Conservation (phyloP, 2,888 invertebrate genomes). For the Chirona hameri region DNA sequence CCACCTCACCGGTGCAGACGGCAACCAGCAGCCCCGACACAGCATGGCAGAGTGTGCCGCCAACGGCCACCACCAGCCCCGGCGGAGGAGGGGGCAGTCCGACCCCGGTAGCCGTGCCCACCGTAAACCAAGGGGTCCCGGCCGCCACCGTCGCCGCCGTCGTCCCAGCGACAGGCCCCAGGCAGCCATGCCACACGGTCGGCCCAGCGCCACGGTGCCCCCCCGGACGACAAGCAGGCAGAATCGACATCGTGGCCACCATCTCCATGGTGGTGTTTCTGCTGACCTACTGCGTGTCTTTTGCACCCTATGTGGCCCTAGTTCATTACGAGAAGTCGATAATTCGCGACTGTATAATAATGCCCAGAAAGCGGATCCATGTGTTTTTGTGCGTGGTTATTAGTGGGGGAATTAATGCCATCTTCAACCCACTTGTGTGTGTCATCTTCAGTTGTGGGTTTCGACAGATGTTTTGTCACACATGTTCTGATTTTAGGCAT, state of each 20-base stretch:
- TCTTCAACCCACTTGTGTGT: neutral
- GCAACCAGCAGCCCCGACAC: no score
- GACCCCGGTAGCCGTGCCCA: no score
- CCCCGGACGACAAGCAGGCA: neutral
- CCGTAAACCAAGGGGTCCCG: no score
- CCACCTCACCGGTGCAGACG: no score
- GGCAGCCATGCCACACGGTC: no score
- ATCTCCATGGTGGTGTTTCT: neutral
- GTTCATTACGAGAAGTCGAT: neutral
- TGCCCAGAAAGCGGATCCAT: neutral
- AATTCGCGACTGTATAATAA: neutral
- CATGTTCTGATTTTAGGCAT: neutral
- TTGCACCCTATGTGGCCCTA: neutral
- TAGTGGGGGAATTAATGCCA: neutral
- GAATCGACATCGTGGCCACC: neutral
- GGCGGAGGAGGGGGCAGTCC: no score
- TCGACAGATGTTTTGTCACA: neutral
- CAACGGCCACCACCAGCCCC: no score
- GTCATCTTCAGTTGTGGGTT: neutral
- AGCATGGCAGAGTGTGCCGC: no score
- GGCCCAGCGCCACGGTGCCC: neutral
- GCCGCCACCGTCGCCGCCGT: no score
- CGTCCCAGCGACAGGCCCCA: no score
- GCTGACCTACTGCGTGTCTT: neutral
- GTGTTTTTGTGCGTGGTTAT: neutral